Percentiles rank a stretch among this genome's conserved stretches.
Evolutionary conservation across 2,888 invertebrate genomes (phyloP).

Genomic region (Andrena praecox): DNA sequence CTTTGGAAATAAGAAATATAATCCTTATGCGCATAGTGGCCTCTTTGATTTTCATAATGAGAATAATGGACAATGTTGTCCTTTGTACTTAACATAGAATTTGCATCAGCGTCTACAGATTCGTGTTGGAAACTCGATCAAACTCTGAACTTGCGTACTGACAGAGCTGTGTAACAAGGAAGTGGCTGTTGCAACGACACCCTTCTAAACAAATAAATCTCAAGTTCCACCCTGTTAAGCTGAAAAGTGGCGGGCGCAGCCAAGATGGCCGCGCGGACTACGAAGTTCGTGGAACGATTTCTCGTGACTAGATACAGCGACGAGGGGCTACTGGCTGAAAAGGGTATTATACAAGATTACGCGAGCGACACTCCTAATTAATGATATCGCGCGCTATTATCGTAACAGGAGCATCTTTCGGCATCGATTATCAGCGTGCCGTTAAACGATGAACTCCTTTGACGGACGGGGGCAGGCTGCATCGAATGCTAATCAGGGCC

Average conservation of each 20-base stretch:
- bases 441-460: conserved; percentile 3
- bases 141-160: no score
- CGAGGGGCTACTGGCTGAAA: neutral
- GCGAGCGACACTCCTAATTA: conserved; percentile 23
- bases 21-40: no score
- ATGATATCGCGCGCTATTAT: conserved; percentile 4
- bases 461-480: neutral
- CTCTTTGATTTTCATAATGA: no score
- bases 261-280: conserved; percentile 1
- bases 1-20: no score
- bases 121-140: neutral
- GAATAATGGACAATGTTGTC: no score
- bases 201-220: conserved; percentile 8
- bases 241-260: neutral
- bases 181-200: neutral
- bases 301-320: neutral
- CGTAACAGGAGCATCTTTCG: conserved; percentile 9
- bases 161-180: neutral
- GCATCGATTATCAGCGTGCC: conserved; percentile 4
- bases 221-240: conserved; percentile 1
- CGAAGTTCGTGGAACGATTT: conserved; percentile 5
- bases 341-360: conserved; percentile 5
- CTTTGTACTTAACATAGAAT: no score
- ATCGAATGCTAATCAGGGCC: conserved; percentile 6
- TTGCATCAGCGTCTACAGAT: neutral